phyloP scores from a whole-genome alignment of 2,113 vertebrate genomes.

The Irena cyanogastra region DNA sequence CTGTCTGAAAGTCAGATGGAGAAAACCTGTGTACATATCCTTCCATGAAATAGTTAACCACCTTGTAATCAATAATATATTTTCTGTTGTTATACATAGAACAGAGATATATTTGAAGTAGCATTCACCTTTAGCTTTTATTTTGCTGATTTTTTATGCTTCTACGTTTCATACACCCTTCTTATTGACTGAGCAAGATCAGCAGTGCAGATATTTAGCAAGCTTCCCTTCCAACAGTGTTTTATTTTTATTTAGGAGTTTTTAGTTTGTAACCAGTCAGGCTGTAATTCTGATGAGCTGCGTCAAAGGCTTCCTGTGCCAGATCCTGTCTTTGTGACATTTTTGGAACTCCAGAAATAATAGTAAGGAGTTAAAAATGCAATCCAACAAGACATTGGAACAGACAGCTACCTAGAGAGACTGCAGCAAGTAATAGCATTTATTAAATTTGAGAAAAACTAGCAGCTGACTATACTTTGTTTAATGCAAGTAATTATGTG shows the following conservation, averaged over 20 bases:
- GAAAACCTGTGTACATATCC: neutral
- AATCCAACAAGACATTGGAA: neutral
- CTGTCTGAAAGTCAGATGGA: neutral
- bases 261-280: neutral
- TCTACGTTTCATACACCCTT: neutral
- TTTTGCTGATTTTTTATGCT: neutral
- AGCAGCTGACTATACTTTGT: neutral
- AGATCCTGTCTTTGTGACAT: neutral
- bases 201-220: neutral
- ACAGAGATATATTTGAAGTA: neutral
- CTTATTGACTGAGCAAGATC: neutral
- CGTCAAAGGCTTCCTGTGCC: neutral
- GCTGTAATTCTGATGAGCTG: neutral
- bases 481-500: neutral
- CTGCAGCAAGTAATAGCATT: neutral
- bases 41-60: neutral
- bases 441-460: neutral
- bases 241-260: neutral
- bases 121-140: neutral
- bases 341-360: conserved; percentile 14
- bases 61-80: neutral
- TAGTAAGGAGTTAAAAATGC: neutral
- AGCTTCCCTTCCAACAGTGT: neutral
- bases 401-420: neutral
- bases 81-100: neutral